These are phyloP conservation scores for Drosophila sechellia DNA, from an alignment of 1,140 invertebrate species.

Conservation along the genomic window DNA sequence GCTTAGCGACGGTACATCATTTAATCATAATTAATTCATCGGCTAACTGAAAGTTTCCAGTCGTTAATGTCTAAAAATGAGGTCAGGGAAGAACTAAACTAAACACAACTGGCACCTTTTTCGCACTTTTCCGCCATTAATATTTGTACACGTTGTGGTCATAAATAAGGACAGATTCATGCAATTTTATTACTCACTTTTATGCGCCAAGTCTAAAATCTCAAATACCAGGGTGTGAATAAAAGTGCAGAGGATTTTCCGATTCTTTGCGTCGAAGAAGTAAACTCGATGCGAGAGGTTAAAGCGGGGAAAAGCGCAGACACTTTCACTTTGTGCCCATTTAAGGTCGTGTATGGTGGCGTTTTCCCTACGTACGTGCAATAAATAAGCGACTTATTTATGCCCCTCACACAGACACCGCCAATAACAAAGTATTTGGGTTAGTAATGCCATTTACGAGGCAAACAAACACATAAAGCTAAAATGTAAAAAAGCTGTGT, in stretches of 20 bases:
- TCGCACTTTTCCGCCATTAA: constrained; percentile 8
- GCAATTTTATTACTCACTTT: constrained; percentile 54
- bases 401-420: constrained; percentile 51
- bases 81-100: not conserved
- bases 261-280: not conserved
- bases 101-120: constrained; percentile 5
- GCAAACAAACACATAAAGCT: constrained; percentile 58
- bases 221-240: constrained; percentile 20
- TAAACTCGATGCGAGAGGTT: constrained; percentile 30
- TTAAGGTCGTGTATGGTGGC: constrained; percentile 52
- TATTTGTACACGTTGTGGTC: constrained; percentile 43
- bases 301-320: constrained; percentile 32
- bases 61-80: constrained; percentile 1
- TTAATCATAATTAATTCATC: constrained; percentile 33
- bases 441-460: constrained; percentile 69
- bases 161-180: constrained; percentile 54
- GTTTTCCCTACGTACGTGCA: constrained; percentile 40
- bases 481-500: constrained; percentile 54
- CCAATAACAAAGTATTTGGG: constrained; percentile 66
- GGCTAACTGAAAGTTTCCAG: constrained; percentile 9
- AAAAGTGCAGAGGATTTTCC: constrained; percentile 8
- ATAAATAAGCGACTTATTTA: constrained; percentile 75
- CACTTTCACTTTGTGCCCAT: constrained; percentile 67
- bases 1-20: not conserved
- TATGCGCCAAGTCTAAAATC: constrained; percentile 30